Evolutionary conservation across 1,140 invertebrate species (phyloP), one percentile per base, ranked within the genome.

Genomic region (Aphelinus atriplicis): DNA sequence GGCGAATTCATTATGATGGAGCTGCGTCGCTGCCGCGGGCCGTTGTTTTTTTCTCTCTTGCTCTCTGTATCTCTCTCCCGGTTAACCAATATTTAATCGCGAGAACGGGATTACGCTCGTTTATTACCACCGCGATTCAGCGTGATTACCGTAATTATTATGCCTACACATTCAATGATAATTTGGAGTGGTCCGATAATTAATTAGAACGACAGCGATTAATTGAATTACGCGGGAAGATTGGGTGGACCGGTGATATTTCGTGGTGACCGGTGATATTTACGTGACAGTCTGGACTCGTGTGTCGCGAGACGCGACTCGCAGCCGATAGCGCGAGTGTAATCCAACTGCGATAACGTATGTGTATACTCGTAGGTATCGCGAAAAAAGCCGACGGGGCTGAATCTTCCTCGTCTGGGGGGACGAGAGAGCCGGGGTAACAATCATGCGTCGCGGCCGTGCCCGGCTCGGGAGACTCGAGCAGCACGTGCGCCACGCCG

Each of bases 121-220:
- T n/a, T 71, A 63, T 57, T 71, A 63, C 48, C 63, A 43, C 43
- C 45, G 60, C n/a, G 43, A 63, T 9, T 55, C 5, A 7, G 3
- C 5, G 26, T 51, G 55, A 71, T 71, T 62, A 53, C 63, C 42
- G 43, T 71, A 56, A 71, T 71, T 71, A 55, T 63, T 64, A n/a
- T n/a, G n/a, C n/a, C 3, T 7, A 47, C n/a, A 56, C 63, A 63
- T 71, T 62, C 43, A 65, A 72, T 58, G 62, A 45, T 47, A 50
- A 72, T 72, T 72, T 65, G 7, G 53, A 64, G 56, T 45, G 7
- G 56, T 60, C 43, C 50, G 4, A 43, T 58, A 50, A 64, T 57
- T 65, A 63, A 65, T 72, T 65, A 50, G 62, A 47, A 65, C 10
- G 42, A 65, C n/a, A 7, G 47, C 9, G 53, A 42, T 64, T 65